Conservation (phyloP, 2,797 vertebrate species). For the Microhierax caerulescens region DNA sequence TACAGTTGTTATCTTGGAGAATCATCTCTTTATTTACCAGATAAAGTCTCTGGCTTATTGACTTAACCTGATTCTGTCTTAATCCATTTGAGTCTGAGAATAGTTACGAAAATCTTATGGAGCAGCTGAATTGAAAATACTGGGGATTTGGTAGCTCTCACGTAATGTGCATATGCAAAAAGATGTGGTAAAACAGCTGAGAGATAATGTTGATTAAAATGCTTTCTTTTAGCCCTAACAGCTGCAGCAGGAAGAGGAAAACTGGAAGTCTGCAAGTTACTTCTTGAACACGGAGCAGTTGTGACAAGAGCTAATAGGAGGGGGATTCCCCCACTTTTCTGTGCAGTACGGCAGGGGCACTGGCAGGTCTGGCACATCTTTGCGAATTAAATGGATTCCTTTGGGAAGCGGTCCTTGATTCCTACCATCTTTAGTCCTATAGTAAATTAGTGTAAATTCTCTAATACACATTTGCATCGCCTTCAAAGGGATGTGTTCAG, state of each 20-base stretch:
- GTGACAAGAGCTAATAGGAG: constrained; percentile 88
- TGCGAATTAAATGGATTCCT: rapidly evolving
- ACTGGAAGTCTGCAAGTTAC: constrained; percentile 86
- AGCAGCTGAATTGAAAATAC: not conserved
- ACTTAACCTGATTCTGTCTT: not conserved
- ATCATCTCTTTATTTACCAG: not conserved
- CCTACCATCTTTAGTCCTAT: no score
- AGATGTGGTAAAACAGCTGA: not conserved
- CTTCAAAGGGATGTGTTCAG: not conserved
- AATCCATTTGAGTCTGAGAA: not conserved
- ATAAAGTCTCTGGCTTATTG: not conserved
- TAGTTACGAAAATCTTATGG: rapidly evolving
- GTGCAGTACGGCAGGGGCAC: constrained; percentile 93
- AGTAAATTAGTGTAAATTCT: not conserved
- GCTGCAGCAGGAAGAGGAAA: constrained; percentile 93
- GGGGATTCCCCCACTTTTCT: constrained; percentile 88
- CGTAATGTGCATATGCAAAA: rapidly evolving
- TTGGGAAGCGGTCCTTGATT: rapidly evolving
- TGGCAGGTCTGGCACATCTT: constrained; percentile 86
- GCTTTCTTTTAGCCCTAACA: constrained; percentile 83
- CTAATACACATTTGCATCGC: rapidly evolving
- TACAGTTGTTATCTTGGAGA: not conserved
- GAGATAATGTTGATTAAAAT: not conserved
- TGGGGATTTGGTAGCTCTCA: not conserved
- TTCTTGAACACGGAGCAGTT: constrained; percentile 82